Conservation (phyloP, 2,797 vertebrate genomes). For the Sebastes ruberrimus region DNA sequence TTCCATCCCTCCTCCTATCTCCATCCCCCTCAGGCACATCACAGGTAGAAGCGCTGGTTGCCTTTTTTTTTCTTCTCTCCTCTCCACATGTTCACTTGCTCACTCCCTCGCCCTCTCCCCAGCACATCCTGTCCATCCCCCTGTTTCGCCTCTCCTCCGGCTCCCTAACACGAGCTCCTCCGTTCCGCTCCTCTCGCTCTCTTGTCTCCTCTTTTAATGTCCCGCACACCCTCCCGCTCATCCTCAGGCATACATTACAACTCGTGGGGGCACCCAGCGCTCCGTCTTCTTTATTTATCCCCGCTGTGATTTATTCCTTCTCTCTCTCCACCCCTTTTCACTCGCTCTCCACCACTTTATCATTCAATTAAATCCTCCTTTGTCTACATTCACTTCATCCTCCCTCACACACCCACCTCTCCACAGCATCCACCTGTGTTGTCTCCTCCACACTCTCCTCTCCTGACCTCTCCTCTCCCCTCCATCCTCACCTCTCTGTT, state of each 20-base stretch:
- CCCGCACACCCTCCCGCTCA: slow-evolving; percentile 52
- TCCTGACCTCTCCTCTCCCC: slow-evolving; percentile 40
- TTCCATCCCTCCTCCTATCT: slow-evolving; percentile 44
- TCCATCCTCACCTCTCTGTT: slow-evolving; percentile 39
- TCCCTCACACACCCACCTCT: not conserved
- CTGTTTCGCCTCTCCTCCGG: slow-evolving; percentile 34
- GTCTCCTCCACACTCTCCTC: slow-evolving; percentile 20
- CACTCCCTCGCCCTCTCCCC: slow-evolving; percentile 14
- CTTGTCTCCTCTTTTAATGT: slow-evolving; percentile 61
- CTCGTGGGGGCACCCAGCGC: slow-evolving; percentile 37
- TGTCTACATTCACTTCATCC: slow-evolving; percentile 58
- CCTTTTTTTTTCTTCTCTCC: not conserved
- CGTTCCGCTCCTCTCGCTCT: slow-evolving; percentile 35
- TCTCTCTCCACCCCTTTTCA: slow-evolving; percentile 50
- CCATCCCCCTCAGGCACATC: slow-evolving; percentile 85
- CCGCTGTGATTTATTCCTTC: slow-evolving; percentile 68
- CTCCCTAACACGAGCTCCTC: slow-evolving; percentile 15
- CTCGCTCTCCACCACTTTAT: slow-evolving; percentile 65
- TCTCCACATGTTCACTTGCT: slow-evolving; percentile 32
- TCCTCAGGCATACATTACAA: slow-evolving; percentile 70
- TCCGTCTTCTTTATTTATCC: slow-evolving; percentile 74
- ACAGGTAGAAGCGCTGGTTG: slow-evolving; percentile 81
- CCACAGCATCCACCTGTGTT: slow-evolving; percentile 33
- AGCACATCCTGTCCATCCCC: slow-evolving; percentile 8
- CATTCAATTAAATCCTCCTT: slow-evolving; percentile 78